Conservation (phyloP, 1,140 invertebrate genomes). For the Oncopodura yosiiana region DNA sequence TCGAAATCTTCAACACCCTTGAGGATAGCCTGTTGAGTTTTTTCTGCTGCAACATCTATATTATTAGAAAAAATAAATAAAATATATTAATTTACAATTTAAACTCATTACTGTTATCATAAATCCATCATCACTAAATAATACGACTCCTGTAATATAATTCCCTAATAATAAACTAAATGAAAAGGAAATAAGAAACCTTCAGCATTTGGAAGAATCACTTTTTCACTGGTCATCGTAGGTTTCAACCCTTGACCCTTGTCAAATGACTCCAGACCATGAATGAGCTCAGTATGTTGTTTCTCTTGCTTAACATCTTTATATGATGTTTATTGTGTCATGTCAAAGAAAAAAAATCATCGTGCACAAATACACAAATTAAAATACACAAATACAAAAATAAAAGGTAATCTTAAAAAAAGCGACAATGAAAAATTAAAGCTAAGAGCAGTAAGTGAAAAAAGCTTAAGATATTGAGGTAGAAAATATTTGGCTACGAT, state of each 20-base stretch:
- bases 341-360: constrained; percentile 7
- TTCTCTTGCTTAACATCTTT: constrained; percentile 64
- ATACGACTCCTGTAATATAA: background rate
- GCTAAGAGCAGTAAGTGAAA: background rate
- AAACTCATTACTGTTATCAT: no score
- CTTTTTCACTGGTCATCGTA: constrained; percentile 67
- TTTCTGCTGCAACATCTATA: constrained; percentile 74
- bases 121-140: background rate
- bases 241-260: constrained; percentile 57
- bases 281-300: constrained; percentile 59
- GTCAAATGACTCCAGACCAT: constrained; percentile 59
- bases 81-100: background rate
- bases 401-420: no score
- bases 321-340: no score
- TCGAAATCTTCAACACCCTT: constrained; percentile 77
- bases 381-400: background rate
- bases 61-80: background rate
- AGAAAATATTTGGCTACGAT: no score
- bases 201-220: constrained; percentile 65
- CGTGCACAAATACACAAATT: constrained; percentile 7
- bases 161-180: background rate
- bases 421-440: background rate
- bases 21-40: constrained; percentile 71
- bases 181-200: constrained; percentile 44
- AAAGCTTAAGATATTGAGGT: background rate